Percentiles rank a stretch among this genome's conserved stretches.
phyloP scores from a whole-genome alignment of 35 echinoderm and acorn worm genomes.

The Eucidaris tribuloides region DNA sequence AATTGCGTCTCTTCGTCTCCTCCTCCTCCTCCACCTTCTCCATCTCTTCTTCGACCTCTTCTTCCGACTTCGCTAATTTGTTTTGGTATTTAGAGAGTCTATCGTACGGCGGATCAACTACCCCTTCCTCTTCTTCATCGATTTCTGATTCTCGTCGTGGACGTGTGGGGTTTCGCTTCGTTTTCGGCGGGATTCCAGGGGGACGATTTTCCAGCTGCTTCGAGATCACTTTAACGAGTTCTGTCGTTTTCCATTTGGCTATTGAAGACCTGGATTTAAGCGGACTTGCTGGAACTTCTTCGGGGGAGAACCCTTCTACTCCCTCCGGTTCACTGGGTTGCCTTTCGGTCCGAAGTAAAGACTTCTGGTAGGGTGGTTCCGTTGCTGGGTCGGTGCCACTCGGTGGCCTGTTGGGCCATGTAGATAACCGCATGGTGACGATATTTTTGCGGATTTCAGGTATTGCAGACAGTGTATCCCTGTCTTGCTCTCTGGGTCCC shows the following conservation, averaged over 20 bases:
- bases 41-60: neutral
- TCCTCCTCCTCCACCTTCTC: neutral
- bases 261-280: neutral
- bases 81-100: neutral
- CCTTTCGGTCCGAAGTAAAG: neutral
- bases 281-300: neutral
- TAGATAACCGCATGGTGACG: slow-evolving; percentile 22
- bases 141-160: neutral
- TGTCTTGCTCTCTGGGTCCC: no score
- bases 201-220: neutral
- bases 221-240: neutral
- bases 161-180: neutral
- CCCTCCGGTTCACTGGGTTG: neutral
- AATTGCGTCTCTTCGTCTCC: neutral
- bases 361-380: neutral
- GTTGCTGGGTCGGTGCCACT: neutral
- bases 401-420: neutral
- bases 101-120: neutral
- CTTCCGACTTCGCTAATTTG: neutral
- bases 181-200: neutral
- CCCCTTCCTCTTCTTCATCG: neutral
- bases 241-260: slow-evolving; percentile 3
- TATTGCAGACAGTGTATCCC: neutral
- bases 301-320: neutral
- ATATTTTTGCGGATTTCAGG: slow-evolving; percentile 7